Evolutionary conservation across 1,140 invertebrate species (phyloP), one percentile per base, ranked within the genome.

Genomic region (Trachymyrmex cornetzi): DNA sequence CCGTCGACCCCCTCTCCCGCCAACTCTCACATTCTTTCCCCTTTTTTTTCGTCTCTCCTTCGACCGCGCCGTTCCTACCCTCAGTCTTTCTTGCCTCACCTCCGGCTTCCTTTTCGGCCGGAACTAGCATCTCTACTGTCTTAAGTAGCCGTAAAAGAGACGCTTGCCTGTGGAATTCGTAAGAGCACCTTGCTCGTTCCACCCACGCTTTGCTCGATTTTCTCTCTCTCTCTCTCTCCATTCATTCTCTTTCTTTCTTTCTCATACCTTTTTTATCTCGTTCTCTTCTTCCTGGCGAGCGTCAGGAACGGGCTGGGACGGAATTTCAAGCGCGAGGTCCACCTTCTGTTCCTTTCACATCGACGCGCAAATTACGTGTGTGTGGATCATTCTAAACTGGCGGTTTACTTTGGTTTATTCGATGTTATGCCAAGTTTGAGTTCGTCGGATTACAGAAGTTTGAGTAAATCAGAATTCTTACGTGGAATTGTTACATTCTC

Each of bases 111-210:
- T 85, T 77, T 87, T 72, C 75, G 77, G 55, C 82, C 74, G 86
- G 75, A 88, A 66, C 71, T 67, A 61, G 71, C 82, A 66, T 79
- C 77, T 77, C 50, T 67, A 87, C 86, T 89, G 90, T 92, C 89
- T 92, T 92, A 91, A 91, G 89, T 89, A 90, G 88, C 89, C 90
- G 89, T 90, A 92, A 90, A 91, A 90, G 69, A 91, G 91, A 93
- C 85, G 89, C 88, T 92, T 88, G 90, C 84, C 64, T 44, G 80
- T 90, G 88, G 91, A 93, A 93, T 93, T 92, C 88, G 87, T 91
- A 91, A 92, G 90, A 90, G 24, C 87, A 64, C 59, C 82, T 79
- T 67, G 74, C 82, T 85, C 59, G 75, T 22, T 75, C 61, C 75
- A 30, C 48, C 59, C 12, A 59, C 74, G 24, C 77, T 24, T 81